Percentiles rank a stretch among this genome's conserved stretches.
phyloP scores from a whole-genome alignment of 64 coral and sea anemone genomes.

The Stylophora pistillata region DNA sequence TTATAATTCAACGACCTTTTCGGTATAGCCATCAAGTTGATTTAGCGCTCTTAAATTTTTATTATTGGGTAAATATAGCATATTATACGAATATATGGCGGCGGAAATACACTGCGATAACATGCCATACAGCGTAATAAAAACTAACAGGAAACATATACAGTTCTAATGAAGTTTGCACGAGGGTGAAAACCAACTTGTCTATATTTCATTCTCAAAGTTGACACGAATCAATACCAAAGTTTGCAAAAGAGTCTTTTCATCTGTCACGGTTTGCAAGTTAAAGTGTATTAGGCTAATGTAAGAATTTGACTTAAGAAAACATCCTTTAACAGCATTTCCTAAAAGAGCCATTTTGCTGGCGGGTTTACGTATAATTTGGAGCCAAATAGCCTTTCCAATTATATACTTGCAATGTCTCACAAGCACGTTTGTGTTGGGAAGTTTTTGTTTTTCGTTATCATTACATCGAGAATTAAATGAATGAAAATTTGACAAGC shows the following conservation, averaged over 20 bases:
- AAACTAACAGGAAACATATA: constrained; percentile 96
- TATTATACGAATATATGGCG: constrained; percentile 58
- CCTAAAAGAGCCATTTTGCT: constrained; percentile 14
- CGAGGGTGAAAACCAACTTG: constrained; percentile 38
- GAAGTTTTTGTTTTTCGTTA: constrained; percentile 18
- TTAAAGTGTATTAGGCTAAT: constrained; percentile 37
- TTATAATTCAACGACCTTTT: constrained; percentile 89
- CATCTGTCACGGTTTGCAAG: constrained; percentile 31
- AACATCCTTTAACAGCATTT: neutral
- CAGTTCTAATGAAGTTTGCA: constrained; percentile 87
- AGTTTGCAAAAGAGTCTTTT: constrained; percentile 24
- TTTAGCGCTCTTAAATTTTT: constrained; percentile 93
- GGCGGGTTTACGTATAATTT: neutral
- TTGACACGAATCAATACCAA: constrained; percentile 12
- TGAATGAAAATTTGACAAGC: constrained; percentile 36
- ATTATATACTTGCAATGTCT: neutral
- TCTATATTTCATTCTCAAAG: constrained; percentile 36
- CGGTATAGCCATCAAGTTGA: constrained; percentile 79
- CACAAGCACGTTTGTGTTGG: neutral
- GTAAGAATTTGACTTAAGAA: constrained; percentile 32
- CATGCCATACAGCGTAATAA: constrained; percentile 84
- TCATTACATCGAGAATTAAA: constrained; percentile 43
- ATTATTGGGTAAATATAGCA: constrained; percentile 93
- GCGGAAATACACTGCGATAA: constrained; percentile 91
- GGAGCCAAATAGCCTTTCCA: neutral